A percentile compares a stretch with the other conserved stretches of the same genome.
Evolutionary conservation across 2,113 vertebrate species (phyloP).

Genomic region (Artemisiospiza belli): DNA sequence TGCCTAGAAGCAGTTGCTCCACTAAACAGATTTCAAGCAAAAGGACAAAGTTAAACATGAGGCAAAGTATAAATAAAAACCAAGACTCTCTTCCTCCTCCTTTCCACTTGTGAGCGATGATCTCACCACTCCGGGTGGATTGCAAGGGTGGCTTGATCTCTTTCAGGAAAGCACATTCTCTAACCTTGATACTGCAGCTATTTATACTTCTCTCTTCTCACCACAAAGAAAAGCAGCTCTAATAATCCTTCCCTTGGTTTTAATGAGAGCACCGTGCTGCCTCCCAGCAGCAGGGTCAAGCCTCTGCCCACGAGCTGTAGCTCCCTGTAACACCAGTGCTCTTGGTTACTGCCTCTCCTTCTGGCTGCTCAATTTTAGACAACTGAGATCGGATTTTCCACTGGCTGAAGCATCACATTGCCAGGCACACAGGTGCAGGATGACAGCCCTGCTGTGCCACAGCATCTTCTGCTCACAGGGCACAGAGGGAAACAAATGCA

Average conservation of each 20-base stretch:
- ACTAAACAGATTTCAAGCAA: constrained; percentile 45
- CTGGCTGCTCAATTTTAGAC: neutral
- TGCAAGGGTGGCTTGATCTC: constrained; percentile 61
- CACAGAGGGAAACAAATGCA: neutral
- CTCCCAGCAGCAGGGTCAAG: neutral
- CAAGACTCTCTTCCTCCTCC: constrained; percentile 58
- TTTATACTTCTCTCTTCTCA: constrained; percentile 32
- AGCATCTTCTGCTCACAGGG: neutral
- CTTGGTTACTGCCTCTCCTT: neutral
- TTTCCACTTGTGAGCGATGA: constrained; percentile 53
- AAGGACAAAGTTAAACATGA: constrained; percentile 65
- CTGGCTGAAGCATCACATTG: neutral
- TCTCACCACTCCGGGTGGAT: constrained; percentile 51
- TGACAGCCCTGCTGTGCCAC: neutral
- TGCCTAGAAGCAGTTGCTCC: neutral
- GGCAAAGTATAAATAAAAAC: constrained; percentile 68
- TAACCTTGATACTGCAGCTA: constrained; percentile 62
- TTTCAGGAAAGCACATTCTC: constrained; percentile 64
- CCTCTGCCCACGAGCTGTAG: neutral
- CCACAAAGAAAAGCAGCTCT: constrained; percentile 29
- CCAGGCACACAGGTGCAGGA: neutral
- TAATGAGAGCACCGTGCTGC: neutral
- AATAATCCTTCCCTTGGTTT: neutral
- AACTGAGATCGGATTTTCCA: constrained; percentile 1
- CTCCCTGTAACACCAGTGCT: neutral